A percentile compares a stretch with the other conserved stretches of the same genome.
Conservation (phyloP, 1,140 invertebrate genomes). For the Heliconius eleuchia region DNA sequence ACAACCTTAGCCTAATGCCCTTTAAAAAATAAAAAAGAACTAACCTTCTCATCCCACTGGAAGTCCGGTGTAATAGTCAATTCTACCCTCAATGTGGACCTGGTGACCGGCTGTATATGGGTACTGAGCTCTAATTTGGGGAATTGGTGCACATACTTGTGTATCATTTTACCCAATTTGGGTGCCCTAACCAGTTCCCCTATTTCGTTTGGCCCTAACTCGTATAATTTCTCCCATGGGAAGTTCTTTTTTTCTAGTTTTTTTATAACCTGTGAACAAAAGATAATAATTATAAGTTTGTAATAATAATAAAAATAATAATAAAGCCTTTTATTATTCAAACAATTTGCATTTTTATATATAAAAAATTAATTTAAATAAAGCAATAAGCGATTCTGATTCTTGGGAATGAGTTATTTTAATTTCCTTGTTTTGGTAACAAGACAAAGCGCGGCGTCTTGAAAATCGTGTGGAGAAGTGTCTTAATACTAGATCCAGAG, state of each 20-base stretch:
- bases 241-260: conserved; percentile 99
- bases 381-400: too few relatives aligned
- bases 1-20: too few relatives aligned
- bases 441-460: too few relatives aligned
- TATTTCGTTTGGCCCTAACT: conserved; percentile 98
- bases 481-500: too few relatives aligned
- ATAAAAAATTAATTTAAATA: too few relatives aligned
- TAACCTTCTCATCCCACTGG: conserved; percentile 97
- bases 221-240: conserved; percentile 96
- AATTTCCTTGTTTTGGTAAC: too few relatives aligned
- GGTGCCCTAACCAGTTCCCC: conserved; percentile 97
- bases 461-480: too few relatives aligned
- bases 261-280: conserved; percentile 86
- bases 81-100: conserved; percentile 96
- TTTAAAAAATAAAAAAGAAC: neutral
- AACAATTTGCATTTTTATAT: too few relatives aligned
- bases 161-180: conserved; percentile 98
- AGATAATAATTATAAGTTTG: neutral
- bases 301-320: too few relatives aligned
- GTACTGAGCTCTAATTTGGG: conserved; percentile 97
- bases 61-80: conserved; percentile 99
- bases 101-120: conserved; percentile 98
- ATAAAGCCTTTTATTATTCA: too few relatives aligned
- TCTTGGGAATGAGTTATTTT: too few relatives aligned
- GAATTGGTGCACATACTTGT: conserved; percentile 99